Evolutionary conservation across 1,140 invertebrate genomes (phyloP), one percentile per base, ranked within the genome.

Genomic region (Stegodyphus mimosarum): DNA sequence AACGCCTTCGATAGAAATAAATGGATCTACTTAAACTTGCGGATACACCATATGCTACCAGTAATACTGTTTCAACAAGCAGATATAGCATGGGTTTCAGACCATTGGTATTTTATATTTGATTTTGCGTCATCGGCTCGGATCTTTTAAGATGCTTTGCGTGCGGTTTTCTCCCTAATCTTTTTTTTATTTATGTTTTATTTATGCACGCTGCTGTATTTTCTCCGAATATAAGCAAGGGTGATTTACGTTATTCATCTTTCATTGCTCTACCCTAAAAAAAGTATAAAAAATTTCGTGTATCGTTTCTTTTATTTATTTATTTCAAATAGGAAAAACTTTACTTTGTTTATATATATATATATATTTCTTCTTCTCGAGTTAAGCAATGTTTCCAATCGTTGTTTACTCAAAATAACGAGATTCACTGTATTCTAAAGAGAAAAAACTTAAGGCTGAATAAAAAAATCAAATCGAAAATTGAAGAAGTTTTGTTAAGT

Each of bases 61-160:
- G 10, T 79, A 81, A 81, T 81, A 64, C 53, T 81, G 78, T 81
- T 81, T 72, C 78, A 72, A 72, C 78, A 81, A 81, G 70, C 48
- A 81, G 74, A 78, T 67, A n/a, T 11, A 10, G 75, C 48, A 55
- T 48, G 60, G 55, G 66, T 70, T 48, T 55, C 50, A 6, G n/a
- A 11, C 63, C 64, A 49, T 18, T 75, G 73, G 52, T 75, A 63
- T 55, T 77, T 67, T 77, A 48, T 11, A 79, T 79, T 79, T 79
- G 64, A 79, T 70, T 79, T 70, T 79, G 66, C 66, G 66, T 53
- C 67, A 69, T 70, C 15, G 52, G 18, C 66, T 10, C 49, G 67
- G 50, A 79, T 79, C 33, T 77, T n/a, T 77, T 33, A 33, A 33
- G 33, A 33, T 33, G 33, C 33, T 33, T 33, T 3, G 33, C 33